Percentiles rank a stretch among this genome's conserved stretches.
phyloP scores from a whole-genome alignment of 2,888 invertebrate species.

The Ectemnius cavifrons region DNA sequence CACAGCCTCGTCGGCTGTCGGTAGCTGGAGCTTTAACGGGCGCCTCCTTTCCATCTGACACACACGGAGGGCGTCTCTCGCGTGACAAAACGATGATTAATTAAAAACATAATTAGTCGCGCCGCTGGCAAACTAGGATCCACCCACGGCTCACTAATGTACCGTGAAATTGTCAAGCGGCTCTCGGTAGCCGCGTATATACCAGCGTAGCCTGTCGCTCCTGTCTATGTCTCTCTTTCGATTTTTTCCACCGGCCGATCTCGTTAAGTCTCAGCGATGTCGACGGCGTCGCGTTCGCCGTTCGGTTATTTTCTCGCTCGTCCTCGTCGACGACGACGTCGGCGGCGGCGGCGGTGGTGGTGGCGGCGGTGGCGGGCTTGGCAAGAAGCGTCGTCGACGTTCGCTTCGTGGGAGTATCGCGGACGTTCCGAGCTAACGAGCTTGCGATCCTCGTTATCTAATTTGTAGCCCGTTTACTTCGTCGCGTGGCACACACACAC shows the following conservation, averaged over 20 bases:
- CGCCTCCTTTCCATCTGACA: not conserved
- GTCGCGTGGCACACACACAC: constrained; percentile 12
- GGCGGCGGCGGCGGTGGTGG: not conserved
- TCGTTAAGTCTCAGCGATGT: constrained; percentile 41
- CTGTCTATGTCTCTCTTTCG: constrained; percentile 17
- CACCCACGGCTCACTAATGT: constrained; percentile 71
- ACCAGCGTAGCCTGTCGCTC: not conserved
- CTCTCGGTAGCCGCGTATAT: constrained; percentile 14
- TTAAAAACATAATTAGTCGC: constrained; percentile 77
- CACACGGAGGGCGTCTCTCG: not conserved
- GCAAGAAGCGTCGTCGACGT: not conserved
- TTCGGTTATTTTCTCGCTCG: constrained; percentile 45
- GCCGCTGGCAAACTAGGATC: constrained; percentile 54
- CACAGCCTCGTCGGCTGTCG: too few relatives aligned
- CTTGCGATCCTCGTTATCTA: constrained; percentile 33
- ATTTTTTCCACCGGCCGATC: constrained; percentile 27
- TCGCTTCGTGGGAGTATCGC: constrained; percentile 38
- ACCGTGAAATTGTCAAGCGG: constrained; percentile 75
- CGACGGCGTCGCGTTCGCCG: constrained; percentile 11
- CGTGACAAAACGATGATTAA: constrained; percentile 75
- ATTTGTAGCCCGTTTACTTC: constrained; percentile 37
- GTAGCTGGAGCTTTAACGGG: not conserved
- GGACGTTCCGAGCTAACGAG: constrained; percentile 50
- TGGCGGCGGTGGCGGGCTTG: not conserved
- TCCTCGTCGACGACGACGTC: not conserved